Evolutionary conservation across 1,140 invertebrate species (phyloP).

Genomic region (Arion vulgaris): DNA sequence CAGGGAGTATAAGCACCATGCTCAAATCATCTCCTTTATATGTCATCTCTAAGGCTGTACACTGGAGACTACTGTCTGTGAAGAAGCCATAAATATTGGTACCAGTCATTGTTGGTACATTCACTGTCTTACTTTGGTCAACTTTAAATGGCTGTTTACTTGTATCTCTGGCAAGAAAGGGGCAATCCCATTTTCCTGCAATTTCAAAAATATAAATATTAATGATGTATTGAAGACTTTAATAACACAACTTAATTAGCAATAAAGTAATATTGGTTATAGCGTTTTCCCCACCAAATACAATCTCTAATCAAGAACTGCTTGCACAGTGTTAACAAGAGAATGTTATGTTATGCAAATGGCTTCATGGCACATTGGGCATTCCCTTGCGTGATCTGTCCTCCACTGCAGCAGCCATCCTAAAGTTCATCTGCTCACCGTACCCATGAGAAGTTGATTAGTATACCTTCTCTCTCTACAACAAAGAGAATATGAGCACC

Average conservation of each 20-base stretch:
- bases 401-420: no score
- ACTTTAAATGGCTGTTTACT: slow-evolving; percentile 54
- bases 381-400: no score
- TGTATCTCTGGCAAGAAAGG: slow-evolving; percentile 78
- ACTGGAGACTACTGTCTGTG: slow-evolving; percentile 68
- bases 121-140: slow-evolving; percentile 3
- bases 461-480: no score
- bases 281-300: no score
- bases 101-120: slow-evolving; percentile 37
- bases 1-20: slow-evolving; percentile 85
- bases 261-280: no score
- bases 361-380: no score
- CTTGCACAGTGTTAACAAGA: no score
- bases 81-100: slow-evolving; percentile 34
- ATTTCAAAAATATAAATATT: background rate
- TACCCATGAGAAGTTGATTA: no score
- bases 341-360: no score
- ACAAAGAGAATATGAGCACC: no score
- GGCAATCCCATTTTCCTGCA: slow-evolving; percentile 81
- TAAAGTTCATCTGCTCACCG: no score
- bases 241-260: background rate
- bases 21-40: slow-evolving; percentile 77
- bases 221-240: background rate
- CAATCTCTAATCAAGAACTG: no score
- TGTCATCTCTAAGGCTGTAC: slow-evolving; percentile 81